Base-by-base conservation (phyloP, 2,113 vertebrate species). In the Brevimyrus niger region DNA sequence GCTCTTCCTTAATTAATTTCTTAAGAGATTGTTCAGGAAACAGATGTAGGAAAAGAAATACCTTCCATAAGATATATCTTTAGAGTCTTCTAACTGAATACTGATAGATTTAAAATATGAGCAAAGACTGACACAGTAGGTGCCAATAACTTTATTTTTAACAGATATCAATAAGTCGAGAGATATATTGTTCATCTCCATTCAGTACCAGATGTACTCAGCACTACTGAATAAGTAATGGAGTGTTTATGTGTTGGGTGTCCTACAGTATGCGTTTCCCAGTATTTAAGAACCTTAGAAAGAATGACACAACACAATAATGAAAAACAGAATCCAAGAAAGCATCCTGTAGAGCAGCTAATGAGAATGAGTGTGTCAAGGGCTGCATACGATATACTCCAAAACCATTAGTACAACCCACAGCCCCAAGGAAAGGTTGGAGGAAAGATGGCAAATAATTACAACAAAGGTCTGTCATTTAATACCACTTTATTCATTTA, bases 401-500 rank as follows among this genome's bases (percentile, higher is more conserved):
- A 38, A 13, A 76, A 76, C 31, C 31, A 76, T 38, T 2, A 42
- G 73, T 42, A 5, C 15, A 42, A 42, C 35, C 4, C 31, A 80
- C 35, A 80, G 13, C 73, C 73, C 73, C 73, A 19, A 42, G 31
- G 31, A 38, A 38, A 31, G 15, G 69, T n/a, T 65, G 61, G 9
- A 27, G 61, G 61, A 27, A 65, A 65, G 61, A 65, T 27, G 73
- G 35, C 21, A 42, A 53, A 88, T 38, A 88, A 42, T 50, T 76
- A 61, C 11, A 84, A 86, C 38, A 76, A 83, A 90, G 44, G 7
- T 13, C 4, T 82, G 91, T 95, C 94, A 94, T 96, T 96, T 97
- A 97, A 97, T 96, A 96, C 96, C 96, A 97, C 96, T 97, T 97
- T 97, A 97, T 97, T 97, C 96, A 96, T 96, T 96, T 96, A 96